Percentiles rank a stretch among this genome's conserved stretches.
Conservation (phyloP, 2,888 invertebrate genomes). For the Mythimna vitellina region DNA sequence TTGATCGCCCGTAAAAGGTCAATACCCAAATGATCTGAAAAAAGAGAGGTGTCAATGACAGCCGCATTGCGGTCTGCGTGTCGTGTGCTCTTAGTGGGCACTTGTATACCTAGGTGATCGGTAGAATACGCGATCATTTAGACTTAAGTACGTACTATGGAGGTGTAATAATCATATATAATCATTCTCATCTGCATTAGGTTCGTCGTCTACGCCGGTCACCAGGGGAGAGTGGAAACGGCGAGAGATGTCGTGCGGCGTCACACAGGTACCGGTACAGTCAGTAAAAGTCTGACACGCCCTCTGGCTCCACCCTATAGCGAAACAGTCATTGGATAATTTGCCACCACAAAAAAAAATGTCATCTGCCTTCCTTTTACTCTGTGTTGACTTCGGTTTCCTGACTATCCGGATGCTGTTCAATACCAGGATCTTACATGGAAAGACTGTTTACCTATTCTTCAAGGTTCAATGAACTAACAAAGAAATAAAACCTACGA, state of each 20-base stretch:
- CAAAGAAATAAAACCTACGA: neutral
- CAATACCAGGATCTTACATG: neutral
- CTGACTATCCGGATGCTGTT: no score
- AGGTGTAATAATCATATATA: neutral
- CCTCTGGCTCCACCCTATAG: no score
- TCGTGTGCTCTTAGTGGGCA: neutral
- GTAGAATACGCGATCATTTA: constrained; percentile 10
- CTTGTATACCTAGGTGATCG: neutral
- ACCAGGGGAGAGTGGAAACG: no score
- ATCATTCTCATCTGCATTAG: no score
- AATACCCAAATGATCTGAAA: constrained; percentile 47
- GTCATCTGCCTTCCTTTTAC: no score
- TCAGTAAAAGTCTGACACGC: neutral
- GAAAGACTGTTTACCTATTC: neutral
- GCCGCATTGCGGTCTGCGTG: constrained; percentile 47
- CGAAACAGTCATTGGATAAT: neutral
- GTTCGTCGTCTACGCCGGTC: no score
- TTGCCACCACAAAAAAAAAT: neutral
- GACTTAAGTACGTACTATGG: constrained; percentile 10
- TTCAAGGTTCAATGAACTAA: neutral
- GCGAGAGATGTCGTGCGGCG: no score
- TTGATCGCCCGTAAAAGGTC: constrained; percentile 42
- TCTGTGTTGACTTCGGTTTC: neutral
- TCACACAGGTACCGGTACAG: neutral
- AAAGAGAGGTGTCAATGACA: constrained; percentile 45